A percentile compares a stretch with the other conserved stretches of the same genome.
These are phyloP conservation scores for Thalassarche chlororhynchos DNA, from an alignment of 2,113 vertebrate genomes.

Conservation along the genomic window DNA sequence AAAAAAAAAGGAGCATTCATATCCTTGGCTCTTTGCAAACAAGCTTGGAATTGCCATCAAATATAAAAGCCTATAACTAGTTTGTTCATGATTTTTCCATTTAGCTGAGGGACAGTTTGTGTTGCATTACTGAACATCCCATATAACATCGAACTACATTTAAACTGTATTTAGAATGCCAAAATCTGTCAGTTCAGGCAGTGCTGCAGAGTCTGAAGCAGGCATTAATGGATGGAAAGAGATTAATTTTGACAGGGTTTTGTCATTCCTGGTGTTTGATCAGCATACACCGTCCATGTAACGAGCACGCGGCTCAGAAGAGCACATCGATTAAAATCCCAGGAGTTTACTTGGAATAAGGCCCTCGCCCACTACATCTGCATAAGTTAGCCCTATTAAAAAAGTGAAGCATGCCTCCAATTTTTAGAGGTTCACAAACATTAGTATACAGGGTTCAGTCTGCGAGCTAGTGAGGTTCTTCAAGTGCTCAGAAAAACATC, in stretches of 20 bases:
- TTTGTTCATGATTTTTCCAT: background rate
- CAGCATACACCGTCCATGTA: background rate
- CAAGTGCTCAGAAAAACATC: background rate
- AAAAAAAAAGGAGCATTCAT: background rate
- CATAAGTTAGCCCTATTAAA: background rate
- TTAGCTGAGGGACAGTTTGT: background rate
- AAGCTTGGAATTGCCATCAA: background rate
- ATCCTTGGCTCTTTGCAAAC: background rate
- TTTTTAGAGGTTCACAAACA: background rate
- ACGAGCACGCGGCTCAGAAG: background rate
- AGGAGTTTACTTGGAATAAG: background rate
- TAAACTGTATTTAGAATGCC: background rate
- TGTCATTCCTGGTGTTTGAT: background rate
- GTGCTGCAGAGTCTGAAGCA: background rate
- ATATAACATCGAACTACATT: background rate
- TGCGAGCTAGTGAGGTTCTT: background rate
- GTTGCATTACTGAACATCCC: background rate
- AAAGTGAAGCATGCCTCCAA: background rate
- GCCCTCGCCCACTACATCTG: background rate
- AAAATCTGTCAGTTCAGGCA: background rate
- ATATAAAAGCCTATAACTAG: background rate
- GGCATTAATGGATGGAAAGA: background rate
- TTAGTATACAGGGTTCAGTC: background rate
- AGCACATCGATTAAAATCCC: background rate
- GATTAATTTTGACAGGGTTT: background rate